These are phyloP conservation scores for Bombus difficillimus DNA, from an alignment of 1,140 invertebrate genomes.

Conservation along the genomic window DNA sequence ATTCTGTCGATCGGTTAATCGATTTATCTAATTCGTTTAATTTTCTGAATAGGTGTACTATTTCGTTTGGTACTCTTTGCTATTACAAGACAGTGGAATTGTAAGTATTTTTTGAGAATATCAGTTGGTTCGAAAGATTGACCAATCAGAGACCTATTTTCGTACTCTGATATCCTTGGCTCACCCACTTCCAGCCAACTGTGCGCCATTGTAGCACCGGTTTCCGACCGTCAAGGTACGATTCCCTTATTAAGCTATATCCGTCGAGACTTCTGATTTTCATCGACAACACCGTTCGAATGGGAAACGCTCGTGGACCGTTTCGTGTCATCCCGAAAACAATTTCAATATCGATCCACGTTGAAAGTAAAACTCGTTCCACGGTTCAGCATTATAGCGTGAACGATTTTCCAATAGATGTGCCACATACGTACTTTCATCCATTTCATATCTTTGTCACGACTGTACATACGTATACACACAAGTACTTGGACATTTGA, in stretches of 20 bases:
- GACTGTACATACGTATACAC: too few relatives aligned
- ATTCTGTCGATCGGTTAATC: too few relatives aligned
- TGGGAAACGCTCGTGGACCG: too few relatives aligned
- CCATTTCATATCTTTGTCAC: too few relatives aligned
- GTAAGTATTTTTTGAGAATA: background rate
- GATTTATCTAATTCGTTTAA: too few relatives aligned
- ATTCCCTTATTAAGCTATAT: constrained; percentile 70
- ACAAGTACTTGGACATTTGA: too few relatives aligned
- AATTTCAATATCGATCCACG: background rate
- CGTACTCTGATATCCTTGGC: constrained; percentile 51
- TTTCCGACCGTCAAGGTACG: constrained; percentile 58
- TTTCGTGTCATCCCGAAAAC: background rate
- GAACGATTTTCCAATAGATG: too few relatives aligned
- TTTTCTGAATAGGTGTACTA: too few relatives aligned
- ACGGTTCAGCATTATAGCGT: background rate
- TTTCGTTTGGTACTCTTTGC: too few relatives aligned
- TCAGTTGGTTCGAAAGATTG: background rate
- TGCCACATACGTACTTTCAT: too few relatives aligned
- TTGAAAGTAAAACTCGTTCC: background rate
- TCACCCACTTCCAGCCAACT: constrained; percentile 44
- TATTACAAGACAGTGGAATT: too few relatives aligned
- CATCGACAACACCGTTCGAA: constrained; percentile 45
- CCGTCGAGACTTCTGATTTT: constrained; percentile 62
- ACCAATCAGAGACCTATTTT: constrained; percentile 1
- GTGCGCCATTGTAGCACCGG: constrained; percentile 55